These are phyloP conservation scores for Zootermopsis nevadensis DNA, from an alignment of 2,888 invertebrate genomes.

Conservation along the genomic window DNA sequence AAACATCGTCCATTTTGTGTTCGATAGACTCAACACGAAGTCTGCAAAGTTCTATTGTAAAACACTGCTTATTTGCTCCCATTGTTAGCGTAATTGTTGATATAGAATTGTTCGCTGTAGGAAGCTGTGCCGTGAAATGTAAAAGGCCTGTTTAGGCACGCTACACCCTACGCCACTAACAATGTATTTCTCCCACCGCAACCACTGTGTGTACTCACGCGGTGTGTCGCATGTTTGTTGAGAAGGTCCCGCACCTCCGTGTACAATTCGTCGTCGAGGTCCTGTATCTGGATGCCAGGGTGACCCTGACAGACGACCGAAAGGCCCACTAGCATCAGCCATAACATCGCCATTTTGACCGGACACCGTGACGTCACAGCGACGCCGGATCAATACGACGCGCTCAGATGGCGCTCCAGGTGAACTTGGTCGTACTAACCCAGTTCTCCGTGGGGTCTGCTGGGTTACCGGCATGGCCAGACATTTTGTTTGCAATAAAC, in stretches of 20 bases:
- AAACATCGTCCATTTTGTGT: too few relatives aligned
- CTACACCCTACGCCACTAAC: too few relatives aligned
- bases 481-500: too few relatives aligned
- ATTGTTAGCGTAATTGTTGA: too few relatives aligned
- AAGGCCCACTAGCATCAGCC: constrained; percentile 12
- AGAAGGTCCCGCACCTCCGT: constrained; percentile 68
- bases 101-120: too few relatives aligned
- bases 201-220: constrained; percentile 55
- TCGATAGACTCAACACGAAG: too few relatives aligned
- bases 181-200: too few relatives aligned
- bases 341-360: constrained; percentile 36
- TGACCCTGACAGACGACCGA: constrained; percentile 3
- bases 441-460: not conserved
- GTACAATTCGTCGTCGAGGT: constrained; percentile 63
- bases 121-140: too few relatives aligned
- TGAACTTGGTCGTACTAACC: not conserved
- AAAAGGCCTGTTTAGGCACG: too few relatives aligned
- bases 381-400: constrained; percentile 4
- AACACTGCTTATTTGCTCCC: too few relatives aligned
- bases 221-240: constrained; percentile 61
- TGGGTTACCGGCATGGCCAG: not conserved
- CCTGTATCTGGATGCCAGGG: constrained; percentile 1
- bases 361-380: constrained; percentile 38
- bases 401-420: not conserved
- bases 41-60: too few relatives aligned